Conservation (phyloP, 1,140 invertebrate genomes). For the Hormaphis cornu region DNA sequence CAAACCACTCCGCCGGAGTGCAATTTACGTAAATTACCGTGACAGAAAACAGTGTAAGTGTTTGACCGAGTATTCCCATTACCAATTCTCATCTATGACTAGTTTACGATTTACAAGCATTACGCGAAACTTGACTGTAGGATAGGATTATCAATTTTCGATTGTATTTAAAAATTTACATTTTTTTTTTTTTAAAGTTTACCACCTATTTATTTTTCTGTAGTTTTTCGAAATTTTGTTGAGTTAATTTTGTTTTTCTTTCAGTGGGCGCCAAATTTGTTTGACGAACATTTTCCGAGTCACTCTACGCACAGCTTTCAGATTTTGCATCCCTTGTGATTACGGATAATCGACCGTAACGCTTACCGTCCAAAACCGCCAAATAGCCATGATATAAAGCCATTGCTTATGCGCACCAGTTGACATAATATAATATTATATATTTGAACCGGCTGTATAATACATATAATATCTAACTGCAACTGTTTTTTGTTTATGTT, state of each 20-base stretch:
- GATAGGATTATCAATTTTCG: too few relatives aligned
- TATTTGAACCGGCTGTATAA: too few relatives aligned
- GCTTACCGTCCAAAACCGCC: neutral
- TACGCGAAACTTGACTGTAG: too few relatives aligned
- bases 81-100: too few relatives aligned
- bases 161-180: neutral
- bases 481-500: neutral
- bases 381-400: neutral
- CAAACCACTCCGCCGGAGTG: too few relatives aligned
- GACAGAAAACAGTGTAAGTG: too few relatives aligned
- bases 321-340: slow-evolving; percentile 5
- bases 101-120: too few relatives aligned
- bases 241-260: slow-evolving; percentile 30
- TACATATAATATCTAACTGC: neutral
- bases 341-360: neutral
- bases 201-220: neutral
- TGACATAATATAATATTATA: neutral
- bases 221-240: neutral
- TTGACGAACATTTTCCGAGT: slow-evolving; percentile 5
- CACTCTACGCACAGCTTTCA: slow-evolving; percentile 7
- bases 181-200: too few relatives aligned
- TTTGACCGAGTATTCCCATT: too few relatives aligned
- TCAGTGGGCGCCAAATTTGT: slow-evolving; percentile 10
- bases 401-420: neutral
- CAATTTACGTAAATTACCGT: too few relatives aligned